Percentiles rank a stretch among this genome's conserved stretches.
These are phyloP conservation scores for Cephus pulcher DNA, from an alignment of 2,888 invertebrate species.

Conservation along the genomic window DNA sequence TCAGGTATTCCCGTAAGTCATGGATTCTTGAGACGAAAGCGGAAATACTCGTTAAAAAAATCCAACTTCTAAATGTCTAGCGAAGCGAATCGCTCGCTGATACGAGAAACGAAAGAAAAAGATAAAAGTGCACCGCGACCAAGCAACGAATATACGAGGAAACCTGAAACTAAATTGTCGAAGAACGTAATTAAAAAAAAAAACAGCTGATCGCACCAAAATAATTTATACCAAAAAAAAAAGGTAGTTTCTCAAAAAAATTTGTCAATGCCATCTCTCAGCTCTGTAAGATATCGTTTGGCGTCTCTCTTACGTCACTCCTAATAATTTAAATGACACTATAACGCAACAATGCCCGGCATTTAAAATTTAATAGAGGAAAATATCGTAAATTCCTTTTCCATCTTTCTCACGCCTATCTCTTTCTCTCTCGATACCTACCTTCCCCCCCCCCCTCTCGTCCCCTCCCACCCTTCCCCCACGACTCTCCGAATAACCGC, in stretches of 20 bases:
- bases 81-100: background rate
- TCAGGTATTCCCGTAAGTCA: background rate
- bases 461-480: background rate
- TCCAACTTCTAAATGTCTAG: background rate
- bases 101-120: background rate
- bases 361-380: background rate
- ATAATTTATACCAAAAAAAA: too few relatives aligned
- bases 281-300: background rate
- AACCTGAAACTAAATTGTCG: too few relatives aligned
- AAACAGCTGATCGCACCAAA: too few relatives aligned
- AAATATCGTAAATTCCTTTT: background rate
- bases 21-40: background rate
- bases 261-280: background rate
- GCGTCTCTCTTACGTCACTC: background rate
- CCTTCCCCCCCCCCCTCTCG: too few relatives aligned
- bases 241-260: background rate
- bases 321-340: background rate
- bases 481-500: background rate
- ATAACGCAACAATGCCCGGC: background rate
- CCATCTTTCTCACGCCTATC: background rate
- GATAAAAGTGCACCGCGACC: too few relatives aligned
- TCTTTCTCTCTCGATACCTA: too few relatives aligned
- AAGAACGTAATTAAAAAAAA: too few relatives aligned
- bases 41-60: background rate
- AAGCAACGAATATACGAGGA: too few relatives aligned